These are phyloP conservation scores for Threskiornis aethiopicus DNA, from an alignment of 2,797 vertebrate genomes.

Conservation along the genomic window DNA sequence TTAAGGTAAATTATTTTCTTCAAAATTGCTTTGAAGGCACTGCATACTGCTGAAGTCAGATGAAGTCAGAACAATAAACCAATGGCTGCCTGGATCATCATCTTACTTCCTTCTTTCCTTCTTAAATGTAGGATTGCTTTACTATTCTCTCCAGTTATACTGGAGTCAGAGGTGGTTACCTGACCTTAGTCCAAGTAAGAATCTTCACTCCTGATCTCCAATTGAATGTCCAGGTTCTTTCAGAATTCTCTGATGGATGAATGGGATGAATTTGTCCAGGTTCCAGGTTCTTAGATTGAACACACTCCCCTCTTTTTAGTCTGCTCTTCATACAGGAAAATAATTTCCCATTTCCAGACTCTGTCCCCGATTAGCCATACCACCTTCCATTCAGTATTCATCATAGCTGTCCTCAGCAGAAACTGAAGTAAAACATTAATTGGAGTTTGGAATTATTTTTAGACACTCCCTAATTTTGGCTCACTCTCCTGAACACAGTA, in stretches of 20 bases:
- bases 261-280: not conserved
- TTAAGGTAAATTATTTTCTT: not conserved
- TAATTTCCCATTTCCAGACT: not conserved
- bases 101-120: not conserved
- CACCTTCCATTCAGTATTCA: not conserved
- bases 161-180: too few species aligned
- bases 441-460: not conserved
- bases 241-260: not conserved
- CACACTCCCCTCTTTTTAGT: not conserved
- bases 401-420: not conserved
- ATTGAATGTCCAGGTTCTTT: not conserved
- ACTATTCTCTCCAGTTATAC: not conserved
- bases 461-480: not conserved
- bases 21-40: not conserved
- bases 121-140: not conserved
- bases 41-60: not conserved
- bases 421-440: not conserved
- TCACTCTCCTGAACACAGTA: not conserved
- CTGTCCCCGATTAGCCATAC: not conserved
- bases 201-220: not conserved
- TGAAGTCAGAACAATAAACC: not conserved
- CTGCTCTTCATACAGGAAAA: not conserved
- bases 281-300: not conserved
- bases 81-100: not conserved
- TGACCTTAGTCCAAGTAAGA: not conserved